Evolutionary conservation across 2,888 invertebrate species (phyloP).

Genomic region (Melieria omissa): DNA sequence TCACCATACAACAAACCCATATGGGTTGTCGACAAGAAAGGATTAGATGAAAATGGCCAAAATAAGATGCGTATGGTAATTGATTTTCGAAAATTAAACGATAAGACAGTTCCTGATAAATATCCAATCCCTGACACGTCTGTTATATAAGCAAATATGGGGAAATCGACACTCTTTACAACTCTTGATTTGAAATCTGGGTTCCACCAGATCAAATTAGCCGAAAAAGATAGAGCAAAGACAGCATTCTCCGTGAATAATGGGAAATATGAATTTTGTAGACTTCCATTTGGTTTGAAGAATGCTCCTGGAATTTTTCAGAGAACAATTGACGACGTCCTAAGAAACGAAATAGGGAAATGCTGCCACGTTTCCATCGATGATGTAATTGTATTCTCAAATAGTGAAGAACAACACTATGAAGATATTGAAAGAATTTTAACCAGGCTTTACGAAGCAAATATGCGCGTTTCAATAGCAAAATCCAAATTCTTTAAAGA

Average conservation of each 20-base stretch:
- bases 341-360: conserved; percentile 34
- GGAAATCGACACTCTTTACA: no score
- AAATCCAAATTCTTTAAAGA: no score
- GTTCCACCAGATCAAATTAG: neutral
- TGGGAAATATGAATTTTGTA: conserved; percentile 37
- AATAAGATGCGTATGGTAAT: conserved; percentile 28
- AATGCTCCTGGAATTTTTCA: conserved; percentile 36
- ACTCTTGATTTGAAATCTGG: no score
- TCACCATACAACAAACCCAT: neutral
- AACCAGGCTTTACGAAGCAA: conserved; percentile 2
- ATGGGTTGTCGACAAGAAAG: conserved; percentile 3
- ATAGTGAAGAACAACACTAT: conserved; percentile 12
- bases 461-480: neutral
- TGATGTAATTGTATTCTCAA: conserved; percentile 24
- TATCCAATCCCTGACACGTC: no score
- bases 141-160: no score
- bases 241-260: conserved; percentile 24
- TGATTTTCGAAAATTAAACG: conserved; percentile 28
- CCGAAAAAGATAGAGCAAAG: conserved; percentile 29
- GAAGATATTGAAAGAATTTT: conserved; percentile 6
- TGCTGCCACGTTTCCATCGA: conserved; percentile 30
- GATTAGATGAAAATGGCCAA: conserved; percentile 15
- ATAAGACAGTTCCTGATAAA: conserved; percentile 9
- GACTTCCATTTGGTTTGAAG: conserved; percentile 19
- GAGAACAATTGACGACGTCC: conserved; percentile 33